Base-by-base conservation (phyloP, 1,140 invertebrate genomes). In the Magallana gigas region DNA sequence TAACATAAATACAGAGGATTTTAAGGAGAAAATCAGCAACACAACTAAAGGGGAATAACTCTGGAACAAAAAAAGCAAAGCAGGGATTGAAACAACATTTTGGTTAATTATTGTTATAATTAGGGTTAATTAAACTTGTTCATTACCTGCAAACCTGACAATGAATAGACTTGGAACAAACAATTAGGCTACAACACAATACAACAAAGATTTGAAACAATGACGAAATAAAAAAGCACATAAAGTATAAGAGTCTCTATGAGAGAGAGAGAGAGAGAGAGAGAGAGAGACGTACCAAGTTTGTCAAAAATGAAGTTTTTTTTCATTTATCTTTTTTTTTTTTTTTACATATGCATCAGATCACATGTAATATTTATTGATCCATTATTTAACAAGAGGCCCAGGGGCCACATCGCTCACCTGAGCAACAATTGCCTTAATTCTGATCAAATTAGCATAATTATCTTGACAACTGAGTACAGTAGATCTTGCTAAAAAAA, bases 181-280 rank as follows among this genome's bases (percentile, higher is more conserved):
- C 48, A 58, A 83, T 57, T 57, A 57, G 81, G 81, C 81, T 83
- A 83, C 81, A 83, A 83, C 81, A 83, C 18, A 84, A 84, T 84
- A 29, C 82, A 84, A 84, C 57, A 84, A 7, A 60, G n/a, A 84
- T 84, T 84, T 58, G 14, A 36, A 59, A 60, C 16, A 58, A 57
- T 59, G 18, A 83, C 23, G 14, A 82, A 82, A 5, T 57, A 56
- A 18, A 58, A 18, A 23, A 83, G 12, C 6, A 57, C 8, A 48
- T 57, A 7, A 83, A 6, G 68, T 8, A 76, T 9, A 11, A 29
- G 29, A 29, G 23, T 18, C 23, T 11, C 36, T 36, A 11, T 11
- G 18, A 76, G n/a, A 11, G 9, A 71, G 68, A 71, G 12, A 71
- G 7, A 29, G 18, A 76, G 18, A 16, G 11, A 71, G 64, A 29